Percentiles rank a stretch among this genome's conserved stretches.
Evolutionary conservation across 2,797 vertebrate species (phyloP).

Genomic region (Sternotherus odoratus): DNA sequence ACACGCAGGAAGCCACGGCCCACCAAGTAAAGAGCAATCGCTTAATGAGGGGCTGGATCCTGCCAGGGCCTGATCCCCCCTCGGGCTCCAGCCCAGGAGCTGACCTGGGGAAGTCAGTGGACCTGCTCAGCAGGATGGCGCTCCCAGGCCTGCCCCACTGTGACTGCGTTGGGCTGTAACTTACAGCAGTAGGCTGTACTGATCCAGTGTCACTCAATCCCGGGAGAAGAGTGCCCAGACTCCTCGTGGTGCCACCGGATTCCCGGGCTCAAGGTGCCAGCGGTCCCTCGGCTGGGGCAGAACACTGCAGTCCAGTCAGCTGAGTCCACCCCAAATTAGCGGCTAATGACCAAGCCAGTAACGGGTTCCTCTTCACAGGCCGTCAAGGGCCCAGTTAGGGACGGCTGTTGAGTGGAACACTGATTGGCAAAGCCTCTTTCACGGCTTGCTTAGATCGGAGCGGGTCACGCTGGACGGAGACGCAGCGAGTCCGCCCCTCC

Average conservation of each 20-base stretch:
- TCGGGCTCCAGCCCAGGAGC: background rate
- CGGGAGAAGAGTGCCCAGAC: too few relatives aligned
- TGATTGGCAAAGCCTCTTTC: background rate
- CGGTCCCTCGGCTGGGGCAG: background rate
- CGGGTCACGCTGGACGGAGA: background rate
- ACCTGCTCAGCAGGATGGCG: background rate
- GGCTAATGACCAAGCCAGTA: background rate
- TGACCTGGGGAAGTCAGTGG: too few relatives aligned
- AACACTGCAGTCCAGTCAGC: too few relatives aligned
- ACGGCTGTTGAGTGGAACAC: background rate
- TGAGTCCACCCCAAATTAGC: background rate
- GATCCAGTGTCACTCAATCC: too few relatives aligned
- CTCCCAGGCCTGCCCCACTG: too few relatives aligned
- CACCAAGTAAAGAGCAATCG: slow-evolving; percentile 78
- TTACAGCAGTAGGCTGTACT: too few relatives aligned
- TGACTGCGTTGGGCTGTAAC: too few relatives aligned
- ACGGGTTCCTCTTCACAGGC: accelerated
- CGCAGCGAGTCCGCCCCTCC: background rate
- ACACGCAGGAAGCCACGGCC: slow-evolving; percentile 86
- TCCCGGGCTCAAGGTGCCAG: background rate
- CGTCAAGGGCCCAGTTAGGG: background rate
- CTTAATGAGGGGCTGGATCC: background rate
- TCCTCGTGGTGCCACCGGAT: too few relatives aligned
- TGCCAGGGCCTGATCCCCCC: background rate
- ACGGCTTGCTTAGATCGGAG: background rate